Evolutionary conservation across 1,140 invertebrate species (phyloP).

Genomic region (Drosophila aff.): DNA sequence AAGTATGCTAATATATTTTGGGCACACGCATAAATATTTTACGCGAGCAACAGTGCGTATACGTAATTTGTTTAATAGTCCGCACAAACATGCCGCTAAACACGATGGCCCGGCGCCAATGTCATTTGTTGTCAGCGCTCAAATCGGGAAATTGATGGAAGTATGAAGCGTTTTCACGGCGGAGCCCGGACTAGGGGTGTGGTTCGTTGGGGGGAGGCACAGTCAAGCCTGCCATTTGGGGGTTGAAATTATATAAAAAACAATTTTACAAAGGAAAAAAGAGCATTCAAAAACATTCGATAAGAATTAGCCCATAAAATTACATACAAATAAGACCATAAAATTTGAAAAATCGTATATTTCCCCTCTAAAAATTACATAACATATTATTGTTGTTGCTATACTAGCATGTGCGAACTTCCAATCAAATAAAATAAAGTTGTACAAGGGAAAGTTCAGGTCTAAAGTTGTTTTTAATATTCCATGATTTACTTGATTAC

Average conservation of each 20-base stretch:
- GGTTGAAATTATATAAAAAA: neutral
- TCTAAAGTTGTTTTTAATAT: constrained; percentile 31
- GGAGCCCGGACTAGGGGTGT: neutral
- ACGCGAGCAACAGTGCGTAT: constrained; percentile 76
- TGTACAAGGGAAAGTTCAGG: constrained; percentile 1
- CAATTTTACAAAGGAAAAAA: constrained; percentile 3
- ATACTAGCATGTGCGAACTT: neutral
- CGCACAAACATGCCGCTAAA: constrained; percentile 60
- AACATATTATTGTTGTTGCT: neutral
- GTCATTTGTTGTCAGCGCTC: constrained; percentile 55
- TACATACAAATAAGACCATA: neutral
- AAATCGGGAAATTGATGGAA: constrained; percentile 47
- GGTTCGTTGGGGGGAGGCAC: neutral
- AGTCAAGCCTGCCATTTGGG: constrained; percentile 1
- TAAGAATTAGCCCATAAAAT: neutral
- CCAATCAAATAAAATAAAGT: constrained; percentile 16
- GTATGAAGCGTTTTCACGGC: constrained; percentile 4
- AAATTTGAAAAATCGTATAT: neutral
- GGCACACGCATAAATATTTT: constrained; percentile 72
- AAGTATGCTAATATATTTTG: constrained; percentile 78
- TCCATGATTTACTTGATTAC: constrained; percentile 32
- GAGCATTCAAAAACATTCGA: neutral
- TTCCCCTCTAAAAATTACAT: neutral
- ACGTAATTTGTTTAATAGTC: constrained; percentile 77
- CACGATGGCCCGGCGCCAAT: constrained; percentile 64